phyloP scores from a whole-genome alignment of 2,113 vertebrate species.

The Stigmatopora argus region DNA sequence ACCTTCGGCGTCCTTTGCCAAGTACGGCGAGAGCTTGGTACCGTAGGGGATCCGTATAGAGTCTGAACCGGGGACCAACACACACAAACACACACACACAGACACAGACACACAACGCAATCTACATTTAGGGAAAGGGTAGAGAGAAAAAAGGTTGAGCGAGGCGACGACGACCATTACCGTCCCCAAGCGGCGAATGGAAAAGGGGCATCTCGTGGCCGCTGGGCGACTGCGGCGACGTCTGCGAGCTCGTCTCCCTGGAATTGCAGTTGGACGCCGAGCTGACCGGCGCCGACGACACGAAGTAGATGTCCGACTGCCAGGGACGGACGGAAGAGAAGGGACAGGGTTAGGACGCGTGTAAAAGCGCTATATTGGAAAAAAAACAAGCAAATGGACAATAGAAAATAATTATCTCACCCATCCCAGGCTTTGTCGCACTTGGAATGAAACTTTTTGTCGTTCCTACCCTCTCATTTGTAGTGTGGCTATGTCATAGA shows the following conservation, averaged over 20 bases:
- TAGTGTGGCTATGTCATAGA: no score
- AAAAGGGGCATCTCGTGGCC: constrained; percentile 81
- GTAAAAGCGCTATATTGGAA: no score
- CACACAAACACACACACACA: constrained; percentile 39
- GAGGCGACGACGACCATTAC: constrained; percentile 58
- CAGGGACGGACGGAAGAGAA: constrained; percentile 27
- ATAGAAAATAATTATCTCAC: no score
- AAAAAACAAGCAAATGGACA: no score
- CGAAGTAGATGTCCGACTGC: constrained; percentile 96
- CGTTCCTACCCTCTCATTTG: no score
- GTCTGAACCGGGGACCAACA: constrained; percentile 74
- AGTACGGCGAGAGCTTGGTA: constrained; percentile 79
- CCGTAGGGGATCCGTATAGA: constrained; percentile 81
- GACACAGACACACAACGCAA: constrained; percentile 18
- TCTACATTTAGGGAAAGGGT: background rate
- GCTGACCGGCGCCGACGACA: constrained; percentile 78
- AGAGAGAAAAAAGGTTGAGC: no score
- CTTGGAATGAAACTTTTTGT: no score
- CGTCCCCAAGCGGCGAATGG: constrained; percentile 81
- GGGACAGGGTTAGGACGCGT: no score
- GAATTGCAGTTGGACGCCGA: constrained; percentile 83
- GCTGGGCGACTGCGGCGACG: constrained; percentile 86
- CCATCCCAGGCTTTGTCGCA: no score
- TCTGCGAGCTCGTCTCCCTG: constrained; percentile 83
- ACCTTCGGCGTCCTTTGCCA: constrained; percentile 80